Evolutionary conservation across 2,113 vertebrate genomes (phyloP).

Genomic region (Nycticorax nycticorax): DNA sequence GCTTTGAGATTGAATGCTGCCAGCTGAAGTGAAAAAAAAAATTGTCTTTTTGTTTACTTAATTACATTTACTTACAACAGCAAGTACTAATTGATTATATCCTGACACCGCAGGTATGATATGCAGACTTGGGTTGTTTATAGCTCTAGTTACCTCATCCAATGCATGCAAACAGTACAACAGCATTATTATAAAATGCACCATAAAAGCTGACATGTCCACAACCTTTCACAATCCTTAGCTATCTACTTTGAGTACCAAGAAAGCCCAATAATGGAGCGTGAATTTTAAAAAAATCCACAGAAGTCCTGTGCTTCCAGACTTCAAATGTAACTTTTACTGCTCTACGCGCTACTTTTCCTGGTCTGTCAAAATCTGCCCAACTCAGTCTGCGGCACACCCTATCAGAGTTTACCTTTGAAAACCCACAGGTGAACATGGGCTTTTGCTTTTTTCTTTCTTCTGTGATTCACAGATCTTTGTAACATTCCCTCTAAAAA

Average conservation of each 20-base stretch:
- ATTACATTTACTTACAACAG: background rate
- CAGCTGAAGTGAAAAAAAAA: background rate
- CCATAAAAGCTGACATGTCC: background rate
- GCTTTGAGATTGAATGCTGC: background rate
- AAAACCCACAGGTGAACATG: background rate
- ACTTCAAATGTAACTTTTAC: background rate
- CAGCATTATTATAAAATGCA: background rate
- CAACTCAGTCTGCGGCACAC: background rate
- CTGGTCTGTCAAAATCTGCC: background rate
- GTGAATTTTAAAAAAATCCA: background rate
- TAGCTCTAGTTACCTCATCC: background rate
- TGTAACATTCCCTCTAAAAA: background rate
- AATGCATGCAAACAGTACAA: background rate
- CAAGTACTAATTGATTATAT: background rate
- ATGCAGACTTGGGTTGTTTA: background rate
- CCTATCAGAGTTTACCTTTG: background rate
- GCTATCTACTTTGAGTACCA: background rate
- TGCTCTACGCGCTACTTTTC: background rate
- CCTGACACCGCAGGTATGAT: background rate
- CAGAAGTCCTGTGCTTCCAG: background rate
- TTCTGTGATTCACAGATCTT: background rate
- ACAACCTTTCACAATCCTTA: background rate
- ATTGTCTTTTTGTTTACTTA: background rate
- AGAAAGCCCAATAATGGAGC: background rate
- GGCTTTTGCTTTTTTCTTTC: background rate